A percentile compares a stretch with the other conserved stretches of the same genome.
Conservation (phyloP, 2,797 vertebrate genomes). For the Catharus ustulatus region DNA sequence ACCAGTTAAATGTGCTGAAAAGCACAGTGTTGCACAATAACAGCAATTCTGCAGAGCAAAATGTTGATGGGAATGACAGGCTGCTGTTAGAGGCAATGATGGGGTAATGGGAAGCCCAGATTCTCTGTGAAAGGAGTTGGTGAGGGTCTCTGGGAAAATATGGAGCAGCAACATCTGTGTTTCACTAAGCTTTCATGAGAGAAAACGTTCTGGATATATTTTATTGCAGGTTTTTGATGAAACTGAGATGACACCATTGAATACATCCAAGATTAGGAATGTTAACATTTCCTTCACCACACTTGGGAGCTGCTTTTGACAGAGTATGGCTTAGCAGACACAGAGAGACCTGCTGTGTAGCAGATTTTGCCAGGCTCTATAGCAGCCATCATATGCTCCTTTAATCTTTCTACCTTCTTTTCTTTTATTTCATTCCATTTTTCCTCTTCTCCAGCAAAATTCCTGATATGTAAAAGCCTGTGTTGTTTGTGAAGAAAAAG, state of each 20-base stretch:
- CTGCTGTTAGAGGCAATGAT: background rate
- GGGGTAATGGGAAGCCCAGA: background rate
- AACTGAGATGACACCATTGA: conserved; percentile 26
- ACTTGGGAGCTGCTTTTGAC: conserved; percentile 34
- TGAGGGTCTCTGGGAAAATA: conserved; percentile 12
- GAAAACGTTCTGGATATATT: background rate
- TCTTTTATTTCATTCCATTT: background rate
- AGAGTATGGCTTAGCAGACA: conserved; percentile 17
- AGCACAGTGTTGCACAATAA: background rate
- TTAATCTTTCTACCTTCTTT: conserved; percentile 20
- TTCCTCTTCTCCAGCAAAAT: background rate
- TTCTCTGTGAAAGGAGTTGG: background rate
- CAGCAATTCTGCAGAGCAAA: conserved; percentile 18
- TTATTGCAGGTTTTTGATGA: conserved; percentile 42
- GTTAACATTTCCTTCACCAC: conserved; percentile 31
- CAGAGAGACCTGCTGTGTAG: conserved; percentile 23
- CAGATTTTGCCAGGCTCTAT: conserved; percentile 31
- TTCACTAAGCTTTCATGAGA: conserved; percentile 16
- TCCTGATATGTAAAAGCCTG: background rate
- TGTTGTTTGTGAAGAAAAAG: conserved; percentile 31
- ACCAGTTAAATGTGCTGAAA: conserved; percentile 17
- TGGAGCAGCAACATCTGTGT: conserved; percentile 37
- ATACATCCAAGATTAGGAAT: conserved; percentile 56
- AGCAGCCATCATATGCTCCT: background rate
- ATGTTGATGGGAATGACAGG: conserved; percentile 36